Percentiles rank a stretch among this genome's conserved stretches.
Conservation (phyloP, 2,797 vertebrate species). For the Cuniculus paca region DNA sequence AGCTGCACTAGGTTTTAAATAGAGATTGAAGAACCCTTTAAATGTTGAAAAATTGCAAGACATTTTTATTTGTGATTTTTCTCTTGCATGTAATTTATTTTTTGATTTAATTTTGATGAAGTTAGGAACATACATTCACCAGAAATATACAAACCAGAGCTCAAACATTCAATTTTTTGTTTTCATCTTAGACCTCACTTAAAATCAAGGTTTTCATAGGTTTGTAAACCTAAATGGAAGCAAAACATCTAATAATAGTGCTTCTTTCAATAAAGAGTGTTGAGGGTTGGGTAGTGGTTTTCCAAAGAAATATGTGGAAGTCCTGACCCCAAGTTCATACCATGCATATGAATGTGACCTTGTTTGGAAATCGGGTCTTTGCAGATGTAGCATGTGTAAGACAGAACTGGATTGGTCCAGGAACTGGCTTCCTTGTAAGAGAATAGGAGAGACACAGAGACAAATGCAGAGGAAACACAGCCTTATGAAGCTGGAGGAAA, state of each 20-base stretch:
- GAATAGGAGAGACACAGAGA: neutral
- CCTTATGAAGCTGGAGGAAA: neutral
- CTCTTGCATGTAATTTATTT: conserved; percentile 52
- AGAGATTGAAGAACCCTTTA: conserved; percentile 36
- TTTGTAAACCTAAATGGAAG: neutral
- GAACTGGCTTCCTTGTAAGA: neutral
- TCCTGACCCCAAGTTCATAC: neutral
- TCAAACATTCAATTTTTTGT: neutral
- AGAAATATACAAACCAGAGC: neutral
- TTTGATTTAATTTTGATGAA: conserved; percentile 14
- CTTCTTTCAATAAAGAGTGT: neutral
- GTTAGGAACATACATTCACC: neutral
- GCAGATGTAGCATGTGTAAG: neutral
- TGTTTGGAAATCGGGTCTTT: neutral
- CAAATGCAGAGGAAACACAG: neutral
- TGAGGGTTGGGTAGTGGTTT: neutral
- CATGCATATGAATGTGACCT: neutral
- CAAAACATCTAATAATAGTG: neutral
- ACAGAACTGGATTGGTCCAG: neutral
- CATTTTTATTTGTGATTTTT: conserved; percentile 51
- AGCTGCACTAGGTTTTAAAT: conserved; percentile 13
- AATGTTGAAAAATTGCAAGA: conserved; percentile 51
- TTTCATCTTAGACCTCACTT: neutral
- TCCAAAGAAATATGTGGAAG: neutral
- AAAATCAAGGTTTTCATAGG: neutral